Percentiles rank a stretch among this genome's conserved stretches.
These are phyloP conservation scores for Tribolium castaneum DNA, from an alignment of 1,140 invertebrate species.

Conservation along the genomic window DNA sequence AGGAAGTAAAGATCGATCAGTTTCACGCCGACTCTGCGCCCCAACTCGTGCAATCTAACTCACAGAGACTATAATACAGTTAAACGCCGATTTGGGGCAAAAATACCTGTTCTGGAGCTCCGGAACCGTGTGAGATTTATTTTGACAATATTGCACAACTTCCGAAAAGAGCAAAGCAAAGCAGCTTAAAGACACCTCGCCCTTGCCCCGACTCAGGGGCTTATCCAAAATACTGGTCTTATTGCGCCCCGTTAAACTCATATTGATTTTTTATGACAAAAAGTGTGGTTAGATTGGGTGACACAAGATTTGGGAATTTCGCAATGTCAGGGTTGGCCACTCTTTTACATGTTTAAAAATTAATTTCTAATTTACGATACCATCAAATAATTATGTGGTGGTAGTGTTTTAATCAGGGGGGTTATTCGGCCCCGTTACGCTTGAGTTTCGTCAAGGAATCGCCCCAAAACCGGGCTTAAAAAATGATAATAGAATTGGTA, in stretches of 20 bases:
- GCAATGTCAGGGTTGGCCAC: neutral
- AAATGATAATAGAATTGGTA: neutral
- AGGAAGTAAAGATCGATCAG: slow-evolving; percentile 94
- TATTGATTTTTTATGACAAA: slow-evolving; percentile 31
- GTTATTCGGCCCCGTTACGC: no score
- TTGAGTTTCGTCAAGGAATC: neutral
- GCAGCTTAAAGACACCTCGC: slow-evolving; percentile 91
- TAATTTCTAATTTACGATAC: no score
- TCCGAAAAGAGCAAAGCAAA: slow-evolving; percentile 98
- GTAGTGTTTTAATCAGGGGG: no score
- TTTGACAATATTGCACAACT: slow-evolving; percentile 98
- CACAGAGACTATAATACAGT: no score
- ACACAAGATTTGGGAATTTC: neutral
- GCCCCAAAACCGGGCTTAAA: neutral
- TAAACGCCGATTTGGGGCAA: neutral
- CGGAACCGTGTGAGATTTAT: slow-evolving; percentile 92
- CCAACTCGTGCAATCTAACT: slow-evolving; percentile 88
- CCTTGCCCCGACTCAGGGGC: slow-evolving; percentile 91
- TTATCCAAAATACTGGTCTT: slow-evolving; percentile 91
- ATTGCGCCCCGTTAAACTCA: slow-evolving; percentile 65
- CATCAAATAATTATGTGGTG: no score
- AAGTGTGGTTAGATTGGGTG: slow-evolving; percentile 5
- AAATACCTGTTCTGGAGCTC: slow-evolving; percentile 92
- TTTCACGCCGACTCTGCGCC: slow-evolving; percentile 93
- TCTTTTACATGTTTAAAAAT: no score